Percentiles rank a stretch among this genome's conserved stretches.
Conservation (phyloP, 2,113 vertebrate species). For the Pipra filicauda region DNA sequence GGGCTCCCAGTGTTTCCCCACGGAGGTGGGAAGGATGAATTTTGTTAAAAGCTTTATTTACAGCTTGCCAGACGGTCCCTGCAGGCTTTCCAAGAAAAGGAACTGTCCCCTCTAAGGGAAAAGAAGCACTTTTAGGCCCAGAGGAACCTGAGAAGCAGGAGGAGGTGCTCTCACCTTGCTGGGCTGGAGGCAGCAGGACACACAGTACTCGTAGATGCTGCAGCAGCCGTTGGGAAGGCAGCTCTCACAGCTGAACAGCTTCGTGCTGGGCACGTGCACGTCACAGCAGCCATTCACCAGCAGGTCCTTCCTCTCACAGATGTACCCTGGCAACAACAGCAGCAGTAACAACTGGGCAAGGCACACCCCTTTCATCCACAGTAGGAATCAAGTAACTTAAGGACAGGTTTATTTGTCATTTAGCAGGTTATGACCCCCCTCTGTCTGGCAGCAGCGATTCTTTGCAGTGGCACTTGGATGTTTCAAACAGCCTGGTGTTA, state of each 20-base stretch:
- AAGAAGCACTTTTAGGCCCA: not conserved
- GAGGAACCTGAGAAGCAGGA: not conserved
- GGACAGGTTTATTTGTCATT: not conserved
- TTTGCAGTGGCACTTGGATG: not conserved
- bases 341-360: not conserved
- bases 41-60: not conserved
- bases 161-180: slow-evolving; percentile 79
- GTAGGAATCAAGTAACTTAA: not conserved
- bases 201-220: slow-evolving; percentile 89
- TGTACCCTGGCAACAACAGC: slow-evolving; percentile 81
- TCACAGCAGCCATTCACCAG: slow-evolving; percentile 93
- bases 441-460: not conserved
- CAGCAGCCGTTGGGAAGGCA: slow-evolving; percentile 92
- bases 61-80: not conserved
- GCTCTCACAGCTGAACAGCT: slow-evolving; percentile 87
- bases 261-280: slow-evolving; percentile 74
- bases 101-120: not conserved
- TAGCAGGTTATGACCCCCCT: not conserved
- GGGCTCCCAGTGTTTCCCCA: not conserved
- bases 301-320: slow-evolving; percentile 92
- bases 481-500: not conserved
- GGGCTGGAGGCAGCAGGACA: slow-evolving; percentile 96
- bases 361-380: not conserved
- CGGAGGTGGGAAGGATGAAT: not conserved
- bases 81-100: not conserved